Evolutionary conservation across 2,113 vertebrate species (phyloP).

Genomic region (Polypterus bichir): DNA sequence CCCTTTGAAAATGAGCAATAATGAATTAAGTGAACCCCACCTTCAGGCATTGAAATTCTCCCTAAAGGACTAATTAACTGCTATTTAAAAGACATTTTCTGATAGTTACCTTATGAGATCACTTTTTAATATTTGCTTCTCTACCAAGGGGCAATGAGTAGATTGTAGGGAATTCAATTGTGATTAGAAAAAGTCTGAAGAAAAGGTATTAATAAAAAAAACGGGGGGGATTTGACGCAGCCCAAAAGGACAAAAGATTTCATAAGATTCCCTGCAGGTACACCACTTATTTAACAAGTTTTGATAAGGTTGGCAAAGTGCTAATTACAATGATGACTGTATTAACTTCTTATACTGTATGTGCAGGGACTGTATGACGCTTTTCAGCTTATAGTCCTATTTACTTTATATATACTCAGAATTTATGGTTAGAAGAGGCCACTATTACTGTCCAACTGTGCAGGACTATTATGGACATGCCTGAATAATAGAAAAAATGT

Average conservation of each 20-base stretch:
- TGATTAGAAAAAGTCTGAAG: not conserved
- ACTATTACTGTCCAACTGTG: no score
- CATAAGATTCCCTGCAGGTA: not conserved
- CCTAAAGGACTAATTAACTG: constrained; percentile 1
- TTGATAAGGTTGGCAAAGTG: not conserved
- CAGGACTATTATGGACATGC: no score
- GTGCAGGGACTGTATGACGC: no score
- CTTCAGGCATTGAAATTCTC: not conserved
- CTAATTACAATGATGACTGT: not conserved
- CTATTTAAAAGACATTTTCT: not conserved
- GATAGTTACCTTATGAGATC: not conserved
- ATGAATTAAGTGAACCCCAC: not conserved
- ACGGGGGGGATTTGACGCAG: not conserved
- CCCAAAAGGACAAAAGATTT: not conserved
- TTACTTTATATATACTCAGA: no score
- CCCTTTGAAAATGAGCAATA: not conserved
- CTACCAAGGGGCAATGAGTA: not conserved
- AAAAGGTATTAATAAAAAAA: not conserved
- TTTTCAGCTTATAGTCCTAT: no score
- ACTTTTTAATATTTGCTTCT: not conserved
- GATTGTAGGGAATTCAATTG: not conserved
- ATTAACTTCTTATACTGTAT: not conserved
- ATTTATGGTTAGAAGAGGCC: no score
- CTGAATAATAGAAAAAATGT: no score
- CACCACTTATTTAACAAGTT: not conserved